Conservation (phyloP, 2,888 invertebrate genomes). For the Mechanitis mazaeus region DNA sequence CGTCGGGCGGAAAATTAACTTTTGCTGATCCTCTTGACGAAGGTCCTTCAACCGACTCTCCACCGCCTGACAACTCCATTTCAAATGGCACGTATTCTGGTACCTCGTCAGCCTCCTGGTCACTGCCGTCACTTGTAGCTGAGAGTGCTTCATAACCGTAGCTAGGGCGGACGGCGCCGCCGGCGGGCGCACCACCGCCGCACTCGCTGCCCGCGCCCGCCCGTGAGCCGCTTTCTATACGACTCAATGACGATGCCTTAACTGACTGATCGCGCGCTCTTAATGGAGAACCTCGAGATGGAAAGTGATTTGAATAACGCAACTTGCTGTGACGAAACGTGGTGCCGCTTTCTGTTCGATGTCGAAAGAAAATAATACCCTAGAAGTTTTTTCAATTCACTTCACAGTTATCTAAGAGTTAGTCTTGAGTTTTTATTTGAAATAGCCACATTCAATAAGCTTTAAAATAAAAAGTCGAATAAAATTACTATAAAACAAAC, state of each 20-base stretch:
- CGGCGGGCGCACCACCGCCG: conserved; percentile 47
- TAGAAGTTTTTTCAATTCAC: conserved; percentile 15
- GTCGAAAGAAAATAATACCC: neutral
- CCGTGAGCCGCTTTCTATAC: conserved; percentile 56
- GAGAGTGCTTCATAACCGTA: conserved; percentile 73
- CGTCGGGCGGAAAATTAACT: conserved; percentile 80
- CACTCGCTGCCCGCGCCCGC: conserved; percentile 57
- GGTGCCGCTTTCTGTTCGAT: conserved; percentile 40
- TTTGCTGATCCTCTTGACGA: conserved; percentile 75
- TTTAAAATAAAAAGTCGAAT: too few species aligned
- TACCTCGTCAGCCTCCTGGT: conserved; percentile 61
- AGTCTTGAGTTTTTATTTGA: neutral
- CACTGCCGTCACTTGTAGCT: conserved; percentile 70
- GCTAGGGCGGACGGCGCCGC: conserved; percentile 66
- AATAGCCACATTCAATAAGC: neutral
- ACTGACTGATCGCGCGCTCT: conserved; percentile 56
- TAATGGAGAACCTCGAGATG: conserved; percentile 57
- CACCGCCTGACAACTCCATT: conserved; percentile 66
- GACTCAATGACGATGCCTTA: conserved; percentile 68
- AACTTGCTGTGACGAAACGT: conserved; percentile 73
- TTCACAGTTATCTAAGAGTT: conserved; percentile 16
- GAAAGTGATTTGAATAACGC: conserved; percentile 66
- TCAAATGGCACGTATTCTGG: conserved; percentile 66
- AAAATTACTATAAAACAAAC: neutral
- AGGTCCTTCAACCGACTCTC: conserved; percentile 62